Evolutionary conservation across 2,888 invertebrate genomes (phyloP), one percentile per base, ranked within the genome.

Genomic region (Xestia rhomboidea): DNA sequence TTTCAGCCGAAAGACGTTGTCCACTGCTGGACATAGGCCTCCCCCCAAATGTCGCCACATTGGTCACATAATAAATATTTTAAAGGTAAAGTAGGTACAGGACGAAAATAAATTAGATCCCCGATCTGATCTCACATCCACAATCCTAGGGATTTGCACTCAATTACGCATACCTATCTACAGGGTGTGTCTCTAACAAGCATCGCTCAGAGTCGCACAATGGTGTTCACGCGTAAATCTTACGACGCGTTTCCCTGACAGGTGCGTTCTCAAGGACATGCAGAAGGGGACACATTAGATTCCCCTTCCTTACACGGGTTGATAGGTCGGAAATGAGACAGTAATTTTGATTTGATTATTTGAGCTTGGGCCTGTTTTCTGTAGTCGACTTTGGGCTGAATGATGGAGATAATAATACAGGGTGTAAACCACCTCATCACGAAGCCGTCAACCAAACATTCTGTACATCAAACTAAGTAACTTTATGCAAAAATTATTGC

Each of bases 171-270:
- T 44, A 49, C 49, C 1, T 15, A 49, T 57, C 1, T 15, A 57
- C 44, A 49, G 54, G 24, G 1, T 49, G 68, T 71, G 46, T 46
- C 34, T 41, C 24, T 57, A 66, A 69, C 68, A 46, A 67, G 62
- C 38, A n/a, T 13, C 54, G 60, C 30, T 21, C 15, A 60, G 57
- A 18, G 21, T 57, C 6, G 30, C 60, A 67, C 57, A 85, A 85
- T 54, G 69, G 41, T 51, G 46, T 44, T 63, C 54, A 70, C 10
- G 57, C 4, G 38, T 60, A 73, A 86, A 81, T 83, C 68, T 67
- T n/a, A 49, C 30, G 46, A 2, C 41, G 18, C 30, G 27, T 83
- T 83, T 72, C 7, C n/a, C 6, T 27, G 86, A 67, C 83, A 77
- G 75, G 71, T 77, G 73, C 8, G 60, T n/a, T 54, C 51, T 60